phyloP scores from a whole-genome alignment of 2,888 invertebrate genomes.

The Augochlorella aurata region DNA sequence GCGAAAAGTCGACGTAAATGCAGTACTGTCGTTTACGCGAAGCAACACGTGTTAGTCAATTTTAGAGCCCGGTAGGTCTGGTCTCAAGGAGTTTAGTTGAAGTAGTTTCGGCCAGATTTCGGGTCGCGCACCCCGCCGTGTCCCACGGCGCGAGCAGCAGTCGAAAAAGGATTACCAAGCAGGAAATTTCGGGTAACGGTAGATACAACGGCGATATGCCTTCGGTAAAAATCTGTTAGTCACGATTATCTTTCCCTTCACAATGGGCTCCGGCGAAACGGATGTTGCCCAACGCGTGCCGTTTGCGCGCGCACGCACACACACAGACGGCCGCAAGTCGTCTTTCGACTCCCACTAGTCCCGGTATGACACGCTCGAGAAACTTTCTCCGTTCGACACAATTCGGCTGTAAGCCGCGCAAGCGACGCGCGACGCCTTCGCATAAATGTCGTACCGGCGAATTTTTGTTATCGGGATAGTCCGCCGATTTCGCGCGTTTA shows the following conservation, averaged over 20 bases:
- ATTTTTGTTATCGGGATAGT: background rate
- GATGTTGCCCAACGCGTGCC: conserved; percentile 59
- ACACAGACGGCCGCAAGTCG: conserved; percentile 40
- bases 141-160: background rate
- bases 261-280: conserved; percentile 61
- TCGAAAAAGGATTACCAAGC: background rate
- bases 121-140: background rate
- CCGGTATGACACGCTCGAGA: conserved; percentile 60
- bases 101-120: background rate
- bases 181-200: conserved; percentile 18
- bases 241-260: conserved; percentile 56
- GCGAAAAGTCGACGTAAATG: too few relatives aligned
- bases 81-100: background rate
- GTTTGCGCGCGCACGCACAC: conserved; percentile 6
- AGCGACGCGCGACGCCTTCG: conserved; percentile 5
- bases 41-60: too few relatives aligned
- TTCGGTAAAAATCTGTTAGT: conserved; percentile 37
- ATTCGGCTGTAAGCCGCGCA: conserved; percentile 34
- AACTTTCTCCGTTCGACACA: conserved; percentile 66
- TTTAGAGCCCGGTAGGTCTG: too few relatives aligned
- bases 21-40: too few relatives aligned
- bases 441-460: conserved; percentile 1
- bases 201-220: conserved; percentile 6
- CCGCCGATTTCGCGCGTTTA: background rate
- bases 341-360: conserved; percentile 63